Percentiles rank a stretch among this genome's conserved stretches.
Evolutionary conservation across 1,140 invertebrate species (phyloP).

Genomic region (Euglossa dilemma): DNA sequence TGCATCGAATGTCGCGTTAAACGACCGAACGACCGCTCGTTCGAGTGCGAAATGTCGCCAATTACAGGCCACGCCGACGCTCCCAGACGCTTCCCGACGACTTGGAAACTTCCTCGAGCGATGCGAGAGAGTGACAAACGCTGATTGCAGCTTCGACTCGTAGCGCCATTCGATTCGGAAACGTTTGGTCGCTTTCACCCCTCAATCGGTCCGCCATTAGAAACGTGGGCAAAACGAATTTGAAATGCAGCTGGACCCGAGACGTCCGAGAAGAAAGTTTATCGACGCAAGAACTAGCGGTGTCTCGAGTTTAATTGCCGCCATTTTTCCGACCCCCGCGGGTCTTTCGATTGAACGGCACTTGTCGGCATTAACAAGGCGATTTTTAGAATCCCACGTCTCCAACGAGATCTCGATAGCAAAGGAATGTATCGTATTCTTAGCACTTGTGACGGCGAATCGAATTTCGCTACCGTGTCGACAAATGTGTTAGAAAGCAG

Average conservation of each 20-base stretch:
- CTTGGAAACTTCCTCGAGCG: neutral
- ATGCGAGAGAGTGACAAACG: constrained; percentile 15
- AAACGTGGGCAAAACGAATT: constrained; percentile 33
- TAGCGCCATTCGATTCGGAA: neutral
- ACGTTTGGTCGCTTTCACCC: constrained; percentile 59
- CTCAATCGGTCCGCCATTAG: constrained; percentile 42
- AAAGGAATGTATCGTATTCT: too few relatives aligned
- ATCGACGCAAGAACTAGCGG: neutral
- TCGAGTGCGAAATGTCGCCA: constrained; percentile 1
- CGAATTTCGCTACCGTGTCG: neutral
- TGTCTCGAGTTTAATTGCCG: neutral
- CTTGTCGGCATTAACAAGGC: too few relatives aligned
- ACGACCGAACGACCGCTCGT: neutral
- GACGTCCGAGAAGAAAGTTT: constrained; percentile 19
- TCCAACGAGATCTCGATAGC: too few relatives aligned
- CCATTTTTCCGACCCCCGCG: neutral
- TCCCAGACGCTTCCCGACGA: too few relatives aligned
- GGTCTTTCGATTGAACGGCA: neutral
- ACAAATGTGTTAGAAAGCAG: neutral
- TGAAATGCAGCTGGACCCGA: neutral
- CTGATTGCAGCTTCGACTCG: constrained; percentile 9
- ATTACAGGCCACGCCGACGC: neutral
- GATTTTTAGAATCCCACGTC: too few relatives aligned
- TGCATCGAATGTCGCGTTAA: constrained; percentile 11
- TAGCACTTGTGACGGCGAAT: too few relatives aligned